Percentiles rank a stretch among this genome's conserved stretches.
Evolutionary conservation across 2,888 invertebrate genomes (phyloP).

Genomic region (Melangyna quadrimaculata): DNA sequence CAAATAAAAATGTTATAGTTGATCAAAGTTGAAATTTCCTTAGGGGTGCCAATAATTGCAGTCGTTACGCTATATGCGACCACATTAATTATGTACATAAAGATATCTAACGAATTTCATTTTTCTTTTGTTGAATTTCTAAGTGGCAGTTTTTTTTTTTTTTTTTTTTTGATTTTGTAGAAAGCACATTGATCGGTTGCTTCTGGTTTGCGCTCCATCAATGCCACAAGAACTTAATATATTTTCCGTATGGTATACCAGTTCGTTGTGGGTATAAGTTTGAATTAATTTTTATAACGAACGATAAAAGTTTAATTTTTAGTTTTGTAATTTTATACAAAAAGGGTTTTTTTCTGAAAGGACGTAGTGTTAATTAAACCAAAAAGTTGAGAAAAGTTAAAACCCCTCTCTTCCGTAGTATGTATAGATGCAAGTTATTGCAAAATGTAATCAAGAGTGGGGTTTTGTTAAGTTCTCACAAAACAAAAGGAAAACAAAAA

Average conservation of each 20-base stretch:
- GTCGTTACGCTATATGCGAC: too few species aligned
- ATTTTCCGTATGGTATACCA: background rate
- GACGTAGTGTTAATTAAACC: constrained; percentile 54
- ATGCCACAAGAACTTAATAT: background rate
- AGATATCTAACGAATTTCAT: too few species aligned
- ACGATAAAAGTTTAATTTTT: background rate
- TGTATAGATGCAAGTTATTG: background rate
- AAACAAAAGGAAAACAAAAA: constrained; percentile 26
- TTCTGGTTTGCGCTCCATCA: too few species aligned
- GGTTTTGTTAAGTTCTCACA: constrained; percentile 35
- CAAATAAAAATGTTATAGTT: too few species aligned
- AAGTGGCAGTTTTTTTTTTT: too few species aligned
- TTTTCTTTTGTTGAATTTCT: too few species aligned
- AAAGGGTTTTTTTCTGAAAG: background rate
- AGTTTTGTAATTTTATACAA: background rate
- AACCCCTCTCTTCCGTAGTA: background rate
- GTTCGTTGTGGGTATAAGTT: background rate
- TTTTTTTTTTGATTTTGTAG: background rate
- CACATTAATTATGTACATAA: too few species aligned
- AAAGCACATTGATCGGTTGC: background rate
- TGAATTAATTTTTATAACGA: background rate
- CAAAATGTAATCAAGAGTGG: constrained; percentile 40
- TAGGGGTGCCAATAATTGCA: too few species aligned
- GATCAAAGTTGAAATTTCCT: too few species aligned
- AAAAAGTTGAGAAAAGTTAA: background rate